Evolutionary conservation across 2,888 invertebrate genomes (phyloP).

Genomic region (Heteropelma amictum): DNA sequence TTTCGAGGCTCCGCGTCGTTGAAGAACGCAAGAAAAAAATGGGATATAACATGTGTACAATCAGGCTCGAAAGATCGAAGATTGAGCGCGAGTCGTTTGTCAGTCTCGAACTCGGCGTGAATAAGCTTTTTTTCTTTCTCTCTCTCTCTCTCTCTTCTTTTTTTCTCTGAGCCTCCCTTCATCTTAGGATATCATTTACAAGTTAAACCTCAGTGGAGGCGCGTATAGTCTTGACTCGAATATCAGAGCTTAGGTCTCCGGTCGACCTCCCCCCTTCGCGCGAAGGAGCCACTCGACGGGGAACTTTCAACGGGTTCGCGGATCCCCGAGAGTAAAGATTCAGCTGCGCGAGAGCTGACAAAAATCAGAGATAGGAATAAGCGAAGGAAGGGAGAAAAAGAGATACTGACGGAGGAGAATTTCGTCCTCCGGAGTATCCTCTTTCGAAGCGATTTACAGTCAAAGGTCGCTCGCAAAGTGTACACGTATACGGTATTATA

Average conservation of each 20-base stretch:
- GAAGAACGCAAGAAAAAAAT: neutral
- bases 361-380: conserved; percentile 1
- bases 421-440: conserved; percentile 46
- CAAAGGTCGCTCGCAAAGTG: conserved; percentile 45
- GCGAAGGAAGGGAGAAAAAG: conserved; percentile 1
- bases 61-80: conserved; percentile 59
- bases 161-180: conserved; percentile 7
- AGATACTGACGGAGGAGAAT: conserved; percentile 37
- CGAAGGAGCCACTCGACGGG: conserved; percentile 30
- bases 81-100: conserved; percentile 60
- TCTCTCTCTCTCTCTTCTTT: conserved; percentile 7
- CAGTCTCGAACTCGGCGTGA: conserved; percentile 55
- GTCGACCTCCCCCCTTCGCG: neutral
- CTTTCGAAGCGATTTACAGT: conserved; percentile 55
- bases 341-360: conserved; percentile 26
- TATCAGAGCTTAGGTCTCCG: conserved; percentile 31
- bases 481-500: no score
- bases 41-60: conserved; percentile 40
- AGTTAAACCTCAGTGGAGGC: conserved; percentile 53
- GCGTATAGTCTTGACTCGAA: conserved; percentile 41
- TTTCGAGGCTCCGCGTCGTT: neutral
- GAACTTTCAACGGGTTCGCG: conserved; percentile 51
- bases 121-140: conserved; percentile 41
- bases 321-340: conserved; percentile 22
- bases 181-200: conserved; percentile 57